Conservation (phyloP, 2,113 vertebrate species). For the Todiramphus saurophagus region DNA sequence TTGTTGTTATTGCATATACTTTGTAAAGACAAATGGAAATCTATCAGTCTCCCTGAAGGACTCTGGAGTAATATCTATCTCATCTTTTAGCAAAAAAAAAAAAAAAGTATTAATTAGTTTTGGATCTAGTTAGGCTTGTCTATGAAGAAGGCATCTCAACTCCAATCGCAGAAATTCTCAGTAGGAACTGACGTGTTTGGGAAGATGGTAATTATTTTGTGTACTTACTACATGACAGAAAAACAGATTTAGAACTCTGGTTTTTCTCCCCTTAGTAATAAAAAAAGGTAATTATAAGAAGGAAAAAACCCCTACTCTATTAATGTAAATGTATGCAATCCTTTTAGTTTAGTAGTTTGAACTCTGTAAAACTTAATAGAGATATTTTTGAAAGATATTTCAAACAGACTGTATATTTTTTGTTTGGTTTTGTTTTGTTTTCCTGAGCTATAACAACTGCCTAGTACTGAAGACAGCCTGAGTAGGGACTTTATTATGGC, state of each 20-base stretch:
- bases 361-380: neutral
- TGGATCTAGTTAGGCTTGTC: neutral
- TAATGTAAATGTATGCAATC: neutral
- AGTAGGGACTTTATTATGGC: neutral
- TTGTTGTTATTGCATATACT: neutral
- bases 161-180: neutral
- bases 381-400: neutral
- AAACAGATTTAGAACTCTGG: neutral
- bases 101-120: neutral
- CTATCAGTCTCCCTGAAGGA: neutral
- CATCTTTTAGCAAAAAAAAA: neutral
- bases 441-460: neutral
- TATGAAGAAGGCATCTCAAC: neutral
- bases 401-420: neutral
- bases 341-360: neutral
- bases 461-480: neutral
- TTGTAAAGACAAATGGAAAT: neutral
- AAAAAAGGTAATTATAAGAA: neutral
- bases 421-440: neutral
- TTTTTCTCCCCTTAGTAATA: neutral
- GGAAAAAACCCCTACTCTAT: neutral
- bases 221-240: neutral
- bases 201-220: neutral
- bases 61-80: neutral
- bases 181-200: neutral